A percentile compares a stretch with the other conserved stretches of the same genome.
Evolutionary conservation across 2,888 invertebrate species (phyloP).

Genomic region (Crossocerus cetratus): DNA sequence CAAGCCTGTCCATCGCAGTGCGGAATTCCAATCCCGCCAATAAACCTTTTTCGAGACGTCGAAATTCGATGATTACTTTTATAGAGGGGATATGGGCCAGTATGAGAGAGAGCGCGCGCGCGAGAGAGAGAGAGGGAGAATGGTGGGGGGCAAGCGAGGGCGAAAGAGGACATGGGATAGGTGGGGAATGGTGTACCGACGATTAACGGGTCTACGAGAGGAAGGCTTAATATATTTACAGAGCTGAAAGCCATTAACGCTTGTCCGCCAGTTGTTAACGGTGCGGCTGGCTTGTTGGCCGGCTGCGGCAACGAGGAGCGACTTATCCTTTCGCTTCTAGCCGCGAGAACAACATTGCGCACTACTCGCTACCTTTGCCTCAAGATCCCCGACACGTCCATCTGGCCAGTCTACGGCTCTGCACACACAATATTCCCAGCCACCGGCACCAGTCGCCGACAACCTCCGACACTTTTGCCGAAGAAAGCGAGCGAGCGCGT

Average conservation of each 20-base stretch:
- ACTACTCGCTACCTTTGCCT: not conserved
- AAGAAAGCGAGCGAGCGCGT: too few relatives aligned
- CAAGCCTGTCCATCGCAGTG: not conserved
- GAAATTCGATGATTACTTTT: not conserved
- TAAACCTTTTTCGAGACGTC: not conserved
- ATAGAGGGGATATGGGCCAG: too few relatives aligned
- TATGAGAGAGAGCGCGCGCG: not conserved
- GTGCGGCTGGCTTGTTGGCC: constrained; percentile 40
- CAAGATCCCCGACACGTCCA: constrained; percentile 41
- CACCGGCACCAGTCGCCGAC: too few relatives aligned
- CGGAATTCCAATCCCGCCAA: not conserved
- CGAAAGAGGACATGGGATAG: constrained; percentile 20
- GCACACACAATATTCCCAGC: not conserved
- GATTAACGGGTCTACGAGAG: constrained; percentile 53
- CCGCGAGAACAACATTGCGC: constrained; percentile 50
- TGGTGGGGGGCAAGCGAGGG: not conserved
- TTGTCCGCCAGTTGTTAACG: constrained; percentile 64
- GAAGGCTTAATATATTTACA: constrained; percentile 67
- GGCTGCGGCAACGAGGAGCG: constrained; percentile 39
- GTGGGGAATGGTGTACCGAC: constrained; percentile 38
- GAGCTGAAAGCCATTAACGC: constrained; percentile 67
- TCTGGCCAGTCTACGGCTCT: constrained; percentile 15
- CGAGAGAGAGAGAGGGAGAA: too few relatives aligned
- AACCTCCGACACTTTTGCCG: too few relatives aligned
- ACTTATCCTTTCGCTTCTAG: constrained; percentile 61